Evolutionary conservation across 1,140 invertebrate genomes (phyloP), one percentile per base, ranked within the genome.

Genomic region (Philopotamus ludificatus): DNA sequence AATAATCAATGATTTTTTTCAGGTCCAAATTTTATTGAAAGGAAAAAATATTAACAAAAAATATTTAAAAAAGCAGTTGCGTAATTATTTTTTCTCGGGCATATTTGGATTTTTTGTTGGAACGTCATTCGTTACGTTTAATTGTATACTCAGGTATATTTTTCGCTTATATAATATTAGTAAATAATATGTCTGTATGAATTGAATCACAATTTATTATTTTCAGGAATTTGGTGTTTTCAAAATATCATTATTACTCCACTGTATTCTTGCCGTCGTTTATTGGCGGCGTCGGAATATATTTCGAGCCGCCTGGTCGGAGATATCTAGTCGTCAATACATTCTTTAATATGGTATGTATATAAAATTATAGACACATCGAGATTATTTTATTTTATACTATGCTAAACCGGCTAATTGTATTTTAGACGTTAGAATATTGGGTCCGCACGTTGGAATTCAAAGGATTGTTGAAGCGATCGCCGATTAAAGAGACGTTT

Each of bases 291-390:
- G 67, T 76, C 1, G 78, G 77, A 0, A 74, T 81, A 0, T 81
- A 77, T 63, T 80, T 77, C 42, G 79, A 81, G 60, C 79, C 79
- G 1, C 79, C 79, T 0, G 72, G 80, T 51, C 72, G 79, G 65
- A 76, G 79, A 71, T 73, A 77, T 1, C 51, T 81, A 54, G 79
- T 81, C 12, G 73, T 77, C 59, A 79, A 77, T 61, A 70, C 80
- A n/a, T 81, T 81, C 72, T 77, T 77, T 15, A 81, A 81, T 70
- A 71, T 81, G 77, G 79, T 81, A 71, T 75, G 77, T 73, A 10
- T 51, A 4, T 10, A 21, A 9, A 34, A 45, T 18, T 45, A n/a
- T 39, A 39, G 34, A 8, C 7, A 39, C n/a, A 39, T 39, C n/a
- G 34, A 39, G n/a, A 39, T 8, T 8, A 39, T 39, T 8, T n/a